Conservation (phyloP, 2,113 vertebrate species). For the Patagioenas fasciata region DNA sequence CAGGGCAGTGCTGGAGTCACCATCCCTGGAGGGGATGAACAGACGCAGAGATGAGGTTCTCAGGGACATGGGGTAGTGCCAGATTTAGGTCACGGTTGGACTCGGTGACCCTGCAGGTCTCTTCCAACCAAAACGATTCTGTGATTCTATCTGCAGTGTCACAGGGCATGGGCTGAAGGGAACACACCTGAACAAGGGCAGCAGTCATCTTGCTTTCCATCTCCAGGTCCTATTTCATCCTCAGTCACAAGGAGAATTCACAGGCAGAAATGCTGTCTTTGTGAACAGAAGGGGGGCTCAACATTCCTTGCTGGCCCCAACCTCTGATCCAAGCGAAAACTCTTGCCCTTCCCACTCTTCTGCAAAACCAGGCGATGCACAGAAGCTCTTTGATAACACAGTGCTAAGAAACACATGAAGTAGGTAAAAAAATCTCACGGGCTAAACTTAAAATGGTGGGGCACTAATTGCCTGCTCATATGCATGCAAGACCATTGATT, state of each 20-base stretch:
- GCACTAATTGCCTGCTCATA: neutral
- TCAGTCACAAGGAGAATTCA: neutral
- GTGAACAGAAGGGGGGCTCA: neutral
- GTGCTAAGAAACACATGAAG: neutral
- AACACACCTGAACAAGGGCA: accelerated
- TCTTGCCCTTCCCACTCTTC: neutral
- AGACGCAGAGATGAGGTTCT: no score
- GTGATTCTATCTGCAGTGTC: neutral
- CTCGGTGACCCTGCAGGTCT: no score
- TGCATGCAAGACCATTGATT: neutral
- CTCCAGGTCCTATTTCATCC: neutral
- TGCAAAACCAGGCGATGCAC: neutral
- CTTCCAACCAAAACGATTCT: no score
- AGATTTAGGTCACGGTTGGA: no score
- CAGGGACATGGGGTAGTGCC: no score
- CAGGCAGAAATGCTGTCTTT: neutral
- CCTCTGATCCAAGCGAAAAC: neutral
- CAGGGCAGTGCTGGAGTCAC: no score
- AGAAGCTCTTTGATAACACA: neutral
- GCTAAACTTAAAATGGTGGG: neutral
- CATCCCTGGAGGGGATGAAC: no score
- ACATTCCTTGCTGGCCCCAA: neutral
- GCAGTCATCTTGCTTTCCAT: neutral
- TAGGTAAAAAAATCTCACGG: neutral
- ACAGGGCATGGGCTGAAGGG: no score